Percentiles rank a stretch among this genome's conserved stretches.
These are phyloP conservation scores for Oryzias woworae DNA, from an alignment of 2,113 vertebrate genomes.

Conservation along the genomic window DNA sequence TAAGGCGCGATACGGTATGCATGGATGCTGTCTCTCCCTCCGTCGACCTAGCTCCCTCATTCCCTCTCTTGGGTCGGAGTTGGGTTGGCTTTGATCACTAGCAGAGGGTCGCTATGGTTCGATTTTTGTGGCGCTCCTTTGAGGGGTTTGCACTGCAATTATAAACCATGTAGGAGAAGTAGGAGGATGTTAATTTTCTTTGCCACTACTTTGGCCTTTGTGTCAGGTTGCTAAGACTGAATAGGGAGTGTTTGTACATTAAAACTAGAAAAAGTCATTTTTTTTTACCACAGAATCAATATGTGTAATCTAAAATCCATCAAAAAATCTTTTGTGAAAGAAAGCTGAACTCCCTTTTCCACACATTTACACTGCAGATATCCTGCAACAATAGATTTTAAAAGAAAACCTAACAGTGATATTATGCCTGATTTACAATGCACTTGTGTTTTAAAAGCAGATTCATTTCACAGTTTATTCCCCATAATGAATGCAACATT, in stretches of 20 bases:
- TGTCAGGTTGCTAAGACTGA: constrained; percentile 23
- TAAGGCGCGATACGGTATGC: constrained; percentile 37
- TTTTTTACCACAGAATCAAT: constrained; percentile 11
- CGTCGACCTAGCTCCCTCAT: constrained; percentile 10
- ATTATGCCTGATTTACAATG: too few relatives aligned
- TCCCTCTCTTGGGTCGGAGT: constrained; percentile 43
- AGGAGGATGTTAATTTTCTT: constrained; percentile 44
- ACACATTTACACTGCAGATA: too few relatives aligned
- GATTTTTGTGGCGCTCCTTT: constrained; percentile 59
- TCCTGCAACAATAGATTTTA: too few relatives aligned
- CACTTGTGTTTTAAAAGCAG: too few relatives aligned
- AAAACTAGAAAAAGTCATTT: constrained; percentile 10
- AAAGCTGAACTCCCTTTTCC: neutral
- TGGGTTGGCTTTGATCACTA: constrained; percentile 71
- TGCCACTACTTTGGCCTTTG: constrained; percentile 28
- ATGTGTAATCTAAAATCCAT: constrained; percentile 26
- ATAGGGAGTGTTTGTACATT: constrained; percentile 31
- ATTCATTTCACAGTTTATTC: too few relatives aligned
- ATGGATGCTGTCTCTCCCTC: constrained; percentile 22
- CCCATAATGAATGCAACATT: too few relatives aligned
- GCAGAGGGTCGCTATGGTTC: constrained; percentile 72
- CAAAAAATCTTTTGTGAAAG: constrained; percentile 26
- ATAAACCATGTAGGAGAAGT: constrained; percentile 50
- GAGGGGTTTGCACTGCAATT: constrained; percentile 61
- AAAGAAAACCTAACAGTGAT: too few relatives aligned